A percentile compares a stretch with the other conserved stretches of the same genome.
Conservation (phyloP, 2,113 vertebrate species). For the Ceyx margarethae region DNA sequence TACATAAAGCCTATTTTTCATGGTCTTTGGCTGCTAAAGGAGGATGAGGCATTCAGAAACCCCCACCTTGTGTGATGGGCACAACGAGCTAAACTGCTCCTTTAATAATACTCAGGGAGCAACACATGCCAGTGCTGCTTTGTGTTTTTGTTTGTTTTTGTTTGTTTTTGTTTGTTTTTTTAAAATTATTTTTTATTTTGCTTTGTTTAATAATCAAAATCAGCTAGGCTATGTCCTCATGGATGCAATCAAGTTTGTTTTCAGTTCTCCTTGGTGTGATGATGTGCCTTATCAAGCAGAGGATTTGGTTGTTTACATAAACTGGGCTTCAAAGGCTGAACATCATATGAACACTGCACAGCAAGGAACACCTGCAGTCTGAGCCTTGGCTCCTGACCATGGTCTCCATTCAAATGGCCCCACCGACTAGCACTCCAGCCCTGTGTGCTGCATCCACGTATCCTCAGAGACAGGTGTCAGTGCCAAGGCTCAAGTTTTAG, state of each 20-base stretch:
- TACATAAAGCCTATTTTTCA: background rate
- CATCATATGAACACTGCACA: background rate
- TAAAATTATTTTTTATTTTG: background rate
- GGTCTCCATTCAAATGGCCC: background rate
- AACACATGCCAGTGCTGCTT: background rate
- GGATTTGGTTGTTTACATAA: background rate
- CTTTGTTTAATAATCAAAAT: background rate
- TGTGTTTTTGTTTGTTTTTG: background rate
- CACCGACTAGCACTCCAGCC: background rate
- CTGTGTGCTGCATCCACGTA: background rate
- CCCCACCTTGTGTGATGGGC: background rate
- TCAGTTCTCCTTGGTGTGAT: background rate
- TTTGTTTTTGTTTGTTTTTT: too few relatives aligned
- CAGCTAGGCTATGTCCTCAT: background rate
- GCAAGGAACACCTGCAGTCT: fast-evolving
- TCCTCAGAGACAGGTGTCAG: background rate
- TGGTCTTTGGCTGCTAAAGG: background rate
- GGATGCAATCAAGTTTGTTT: background rate
- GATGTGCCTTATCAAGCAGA: background rate
- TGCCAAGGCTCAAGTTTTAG: background rate
- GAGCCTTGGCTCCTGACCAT: background rate
- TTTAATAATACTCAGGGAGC: background rate
- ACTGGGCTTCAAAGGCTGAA: background rate
- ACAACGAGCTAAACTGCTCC: background rate
- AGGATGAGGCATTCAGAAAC: background rate